These are phyloP conservation scores for Drosophila pseudoananassae DNA, from an alignment of 1,140 invertebrate species.

Conservation along the genomic window DNA sequence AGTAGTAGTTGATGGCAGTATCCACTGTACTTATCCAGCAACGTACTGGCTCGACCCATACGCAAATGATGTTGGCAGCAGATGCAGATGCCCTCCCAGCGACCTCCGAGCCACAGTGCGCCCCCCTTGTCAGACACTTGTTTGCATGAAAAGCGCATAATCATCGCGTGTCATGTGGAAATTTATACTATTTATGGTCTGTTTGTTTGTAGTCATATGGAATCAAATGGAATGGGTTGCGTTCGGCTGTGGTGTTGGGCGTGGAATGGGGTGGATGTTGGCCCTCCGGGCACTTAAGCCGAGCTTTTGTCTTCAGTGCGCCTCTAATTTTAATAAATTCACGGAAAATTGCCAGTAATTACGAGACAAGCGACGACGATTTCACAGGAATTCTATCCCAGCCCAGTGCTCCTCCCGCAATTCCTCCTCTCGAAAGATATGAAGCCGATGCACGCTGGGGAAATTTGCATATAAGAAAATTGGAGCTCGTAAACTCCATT, in stretches of 20 bases:
- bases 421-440: constrained; percentile 14
- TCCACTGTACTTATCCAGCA: constrained; percentile 48
- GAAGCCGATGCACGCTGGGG: neutral
- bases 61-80: constrained; percentile 59
- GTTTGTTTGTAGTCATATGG: constrained; percentile 72
- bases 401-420: neutral
- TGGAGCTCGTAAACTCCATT: constrained; percentile 53
- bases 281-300: constrained; percentile 60
- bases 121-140: constrained; percentile 40
- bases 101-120: constrained; percentile 18
- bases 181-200: constrained; percentile 83
- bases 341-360: constrained; percentile 79
- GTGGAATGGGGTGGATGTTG: constrained; percentile 13
- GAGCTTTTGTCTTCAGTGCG: constrained; percentile 39
- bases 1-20: neutral
- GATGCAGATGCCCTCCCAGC: constrained; percentile 56
- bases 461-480: constrained; percentile 62
- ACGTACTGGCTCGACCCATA: constrained; percentile 35
- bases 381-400: constrained; percentile 66
- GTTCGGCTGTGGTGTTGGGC: constrained; percentile 10
- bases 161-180: constrained; percentile 82
- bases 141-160: constrained; percentile 77
- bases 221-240: constrained; percentile 30
- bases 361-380: constrained; percentile 70
- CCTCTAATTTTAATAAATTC: constrained; percentile 71